Conservation (phyloP, 2,797 vertebrate species). For the Onychomys torridus region DNA sequence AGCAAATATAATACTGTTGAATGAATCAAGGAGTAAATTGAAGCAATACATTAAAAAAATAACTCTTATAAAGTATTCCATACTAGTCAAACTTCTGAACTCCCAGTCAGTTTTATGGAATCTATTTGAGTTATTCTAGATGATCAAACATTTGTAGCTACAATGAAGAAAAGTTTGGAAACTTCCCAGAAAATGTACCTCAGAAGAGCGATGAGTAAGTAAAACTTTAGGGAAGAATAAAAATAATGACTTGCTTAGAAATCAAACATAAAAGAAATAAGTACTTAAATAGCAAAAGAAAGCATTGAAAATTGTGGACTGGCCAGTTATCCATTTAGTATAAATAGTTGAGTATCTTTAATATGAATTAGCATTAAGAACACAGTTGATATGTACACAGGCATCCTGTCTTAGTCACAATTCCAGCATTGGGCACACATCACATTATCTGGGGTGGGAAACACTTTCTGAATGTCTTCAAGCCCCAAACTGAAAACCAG, state of each 20-base stretch:
- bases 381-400: background rate
- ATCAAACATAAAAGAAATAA: slow-evolving; percentile 23
- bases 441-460: background rate
- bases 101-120: slow-evolving; percentile 33
- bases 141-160: background rate
- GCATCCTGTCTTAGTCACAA: background rate
- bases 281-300: background rate
- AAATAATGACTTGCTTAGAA: slow-evolving; percentile 14
- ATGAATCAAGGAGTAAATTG: background rate
- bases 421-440: background rate
- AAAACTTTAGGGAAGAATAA: background rate
- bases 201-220: background rate
- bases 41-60: background rate
- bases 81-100: background rate
- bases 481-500: background rate
- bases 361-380: background rate
- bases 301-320: background rate
- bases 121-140: slow-evolving; percentile 1
- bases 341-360: background rate
- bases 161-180: background rate
- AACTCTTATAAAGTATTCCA: background rate
- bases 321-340: background rate
- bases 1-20: background rate
- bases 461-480: background rate
- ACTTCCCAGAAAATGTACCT: background rate